These are phyloP conservation scores for Lasioglossum vierecki DNA, from an alignment of 2,888 invertebrate genomes.

Conservation along the genomic window DNA sequence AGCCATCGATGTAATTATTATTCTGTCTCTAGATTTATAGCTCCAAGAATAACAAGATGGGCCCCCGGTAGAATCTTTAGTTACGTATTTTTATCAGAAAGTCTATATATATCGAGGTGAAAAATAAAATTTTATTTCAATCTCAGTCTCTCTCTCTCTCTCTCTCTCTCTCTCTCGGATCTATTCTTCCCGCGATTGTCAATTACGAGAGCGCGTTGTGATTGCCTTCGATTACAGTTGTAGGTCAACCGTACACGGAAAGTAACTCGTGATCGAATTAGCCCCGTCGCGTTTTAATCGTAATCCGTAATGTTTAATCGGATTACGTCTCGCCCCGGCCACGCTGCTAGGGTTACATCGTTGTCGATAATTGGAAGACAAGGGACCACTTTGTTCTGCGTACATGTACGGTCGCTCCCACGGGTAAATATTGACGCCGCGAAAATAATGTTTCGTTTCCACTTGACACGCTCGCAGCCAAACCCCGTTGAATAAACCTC, in stretches of 20 bases:
- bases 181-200: neutral
- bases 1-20: neutral
- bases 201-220: neutral
- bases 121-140: neutral
- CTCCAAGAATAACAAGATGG: neutral
- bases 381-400: constrained; percentile 3
- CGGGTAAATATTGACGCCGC: constrained; percentile 3
- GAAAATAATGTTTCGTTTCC: constrained; percentile 4
- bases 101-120: neutral
- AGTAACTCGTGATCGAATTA: neutral
- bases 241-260: neutral
- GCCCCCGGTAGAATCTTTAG: neutral
- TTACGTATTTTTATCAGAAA: neutral
- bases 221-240: neutral
- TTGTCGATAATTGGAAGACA: constrained; percentile 5
- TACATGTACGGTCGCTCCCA: neutral
- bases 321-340: neutral
- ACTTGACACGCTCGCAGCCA: neutral
- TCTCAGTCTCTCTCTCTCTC: neutral
- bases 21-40: neutral
- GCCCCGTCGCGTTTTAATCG: neutral
- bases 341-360: neutral
- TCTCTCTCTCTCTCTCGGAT: neutral
- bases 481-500: neutral
- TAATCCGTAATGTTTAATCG: constrained; percentile 24